Evolutionary conservation across 2,888 invertebrate species (phyloP), one percentile per base, ranked within the genome.

Genomic region (Scaptomyza reducta): DNA sequence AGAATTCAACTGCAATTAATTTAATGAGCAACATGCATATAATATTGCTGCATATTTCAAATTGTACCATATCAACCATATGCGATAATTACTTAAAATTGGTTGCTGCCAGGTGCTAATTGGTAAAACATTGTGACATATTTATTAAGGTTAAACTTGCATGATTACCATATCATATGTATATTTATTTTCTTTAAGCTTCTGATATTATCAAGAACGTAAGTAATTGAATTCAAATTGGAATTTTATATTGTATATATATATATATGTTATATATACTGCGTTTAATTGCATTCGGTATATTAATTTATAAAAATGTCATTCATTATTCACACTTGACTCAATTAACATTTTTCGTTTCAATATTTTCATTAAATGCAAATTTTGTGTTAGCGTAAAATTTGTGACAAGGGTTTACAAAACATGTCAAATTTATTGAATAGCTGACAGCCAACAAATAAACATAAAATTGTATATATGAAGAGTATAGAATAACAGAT

Each of bases 361-460:
- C 5, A 22, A 57, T 47, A 13, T 27, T 16, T 55, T 35, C 33
- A 49, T 16, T 40, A 40, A 40, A 40, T 46, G 33, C 31, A 16
- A 31, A 44, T 42, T 51, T 38, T 22, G 18, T 7, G 27, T 44
- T 13, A 6, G n/a, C 49, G n/a, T 51, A 16, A 62, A 62, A 25
- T 59, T 33, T 33, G 18, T 38, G 25, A 56, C 35, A 50, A 56
- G 53, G 40, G 18, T 38, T 61, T 58, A 53, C 38, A 45, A 59
- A 46, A 66, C 58, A 55, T 71, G 62, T 62, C 49, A 56, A 66
- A 46, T 66, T 76, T 61, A 71, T 71, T 59, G 57, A 59, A 58
- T 42, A 46, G 16, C 27, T 31, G 51, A 53, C 46, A 42, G 16
- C 6, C 46, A 51, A 14, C 2, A 31, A 35, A 47, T 58, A 42